These are phyloP conservation scores for Leptopilina syphax DNA, from an alignment of 2,888 invertebrate genomes.

Conservation along the genomic window DNA sequence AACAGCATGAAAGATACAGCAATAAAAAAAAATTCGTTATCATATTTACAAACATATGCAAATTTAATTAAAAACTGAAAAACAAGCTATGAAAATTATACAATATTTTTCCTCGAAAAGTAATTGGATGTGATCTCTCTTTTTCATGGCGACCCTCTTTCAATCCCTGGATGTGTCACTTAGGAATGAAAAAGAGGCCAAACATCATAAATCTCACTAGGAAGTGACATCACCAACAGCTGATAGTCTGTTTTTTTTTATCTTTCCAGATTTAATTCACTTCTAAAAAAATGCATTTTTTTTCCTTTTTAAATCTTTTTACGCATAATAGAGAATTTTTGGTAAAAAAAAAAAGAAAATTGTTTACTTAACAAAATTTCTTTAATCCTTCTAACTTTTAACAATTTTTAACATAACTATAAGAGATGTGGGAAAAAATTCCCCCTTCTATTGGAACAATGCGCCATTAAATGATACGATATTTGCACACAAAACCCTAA, in stretches of 20 bases:
- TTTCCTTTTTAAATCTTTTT: not conserved
- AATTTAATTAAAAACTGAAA: no score
- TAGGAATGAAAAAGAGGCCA: conserved; percentile 20
- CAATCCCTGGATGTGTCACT: not conserved
- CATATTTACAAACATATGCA: no score
- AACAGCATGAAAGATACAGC: no score
- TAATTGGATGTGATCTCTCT: not conserved
- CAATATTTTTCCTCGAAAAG: not conserved
- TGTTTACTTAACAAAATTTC: no score
- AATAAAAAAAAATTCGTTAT: no score
- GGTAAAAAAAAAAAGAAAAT: not conserved
- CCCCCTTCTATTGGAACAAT: not conserved
- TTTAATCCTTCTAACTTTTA: no score
- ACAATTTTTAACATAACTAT: not conserved
- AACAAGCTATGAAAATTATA: no score
- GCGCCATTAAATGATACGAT: not conserved
- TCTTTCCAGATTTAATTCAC: not conserved
- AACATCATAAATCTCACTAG: conserved; percentile 27
- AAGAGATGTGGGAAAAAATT: not conserved
- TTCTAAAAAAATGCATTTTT: not conserved
- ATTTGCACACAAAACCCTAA: conserved; percentile 11
- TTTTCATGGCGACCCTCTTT: not conserved
- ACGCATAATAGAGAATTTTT: not conserved
- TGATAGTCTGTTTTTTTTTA: not conserved
- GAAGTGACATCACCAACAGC: conserved; percentile 14